Evolutionary conservation across 2,888 invertebrate genomes (phyloP).

Genomic region (Cactoblastis cactorum): DNA sequence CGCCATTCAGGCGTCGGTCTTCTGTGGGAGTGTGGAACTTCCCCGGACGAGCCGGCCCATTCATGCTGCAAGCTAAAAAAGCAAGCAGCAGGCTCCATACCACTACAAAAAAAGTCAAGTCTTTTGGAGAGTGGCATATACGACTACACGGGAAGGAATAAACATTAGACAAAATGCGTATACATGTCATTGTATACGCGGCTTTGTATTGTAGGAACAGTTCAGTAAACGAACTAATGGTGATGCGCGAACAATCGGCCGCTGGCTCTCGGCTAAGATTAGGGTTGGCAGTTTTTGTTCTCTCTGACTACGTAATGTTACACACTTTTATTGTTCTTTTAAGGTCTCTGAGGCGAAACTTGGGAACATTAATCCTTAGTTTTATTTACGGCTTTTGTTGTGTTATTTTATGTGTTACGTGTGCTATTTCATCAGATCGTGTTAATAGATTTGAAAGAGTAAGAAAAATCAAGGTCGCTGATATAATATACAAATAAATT

Average conservation of each 20-base stretch:
- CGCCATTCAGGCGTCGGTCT: too few species aligned
- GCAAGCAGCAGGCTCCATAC: too few species aligned
- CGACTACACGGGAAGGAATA: too few species aligned
- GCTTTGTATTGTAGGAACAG: not conserved
- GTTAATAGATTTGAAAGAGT: not conserved
- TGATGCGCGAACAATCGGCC: not conserved
- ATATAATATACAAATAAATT: too few species aligned
- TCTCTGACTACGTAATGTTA: not conserved
- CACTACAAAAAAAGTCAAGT: too few species aligned
- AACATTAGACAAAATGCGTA: too few species aligned
- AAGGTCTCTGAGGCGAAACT: not conserved
- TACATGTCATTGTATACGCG: not conserved
- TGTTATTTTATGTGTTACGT: not conserved
- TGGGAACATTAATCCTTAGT: not conserved
- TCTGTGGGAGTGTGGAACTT: too few species aligned
- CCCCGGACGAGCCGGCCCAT: too few species aligned
- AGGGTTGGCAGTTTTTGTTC: conserved; percentile 1
- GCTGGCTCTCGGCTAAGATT: not conserved
- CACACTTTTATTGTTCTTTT: conserved; percentile 6
- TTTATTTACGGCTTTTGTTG: not conserved
- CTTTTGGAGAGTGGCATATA: too few species aligned
- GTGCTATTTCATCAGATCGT: not conserved
- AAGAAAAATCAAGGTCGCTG: too few species aligned
- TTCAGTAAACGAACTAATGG: not conserved
- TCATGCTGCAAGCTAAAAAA: too few species aligned